Conservation (phyloP, 1,140 invertebrate genomes). For the Andrena cerasifolii region DNA sequence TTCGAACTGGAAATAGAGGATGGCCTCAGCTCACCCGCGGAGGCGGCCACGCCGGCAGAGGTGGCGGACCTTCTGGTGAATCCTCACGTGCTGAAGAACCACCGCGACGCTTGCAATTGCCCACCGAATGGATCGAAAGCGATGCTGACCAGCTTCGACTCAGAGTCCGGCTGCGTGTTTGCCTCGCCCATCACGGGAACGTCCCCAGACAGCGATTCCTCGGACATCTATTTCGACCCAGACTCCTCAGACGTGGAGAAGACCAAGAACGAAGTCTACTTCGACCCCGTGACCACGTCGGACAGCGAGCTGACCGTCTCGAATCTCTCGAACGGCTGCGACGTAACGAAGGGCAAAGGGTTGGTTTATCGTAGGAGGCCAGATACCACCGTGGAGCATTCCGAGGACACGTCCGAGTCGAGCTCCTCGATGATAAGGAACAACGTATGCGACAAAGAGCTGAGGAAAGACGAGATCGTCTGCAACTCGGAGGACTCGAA, state of each 20-base stretch:
- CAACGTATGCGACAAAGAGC: slow-evolving; percentile 3
- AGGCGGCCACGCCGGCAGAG: slow-evolving; percentile 82
- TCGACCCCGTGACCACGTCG: slow-evolving; percentile 69
- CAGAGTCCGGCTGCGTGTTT: slow-evolving; percentile 82
- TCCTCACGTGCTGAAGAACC: slow-evolving; percentile 56
- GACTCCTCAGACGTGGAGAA: slow-evolving; percentile 77
- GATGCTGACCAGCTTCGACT: slow-evolving; percentile 74
- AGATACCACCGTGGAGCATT: slow-evolving; percentile 23
- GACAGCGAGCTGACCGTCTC: slow-evolving; percentile 64
- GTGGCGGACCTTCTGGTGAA: slow-evolving; percentile 64
- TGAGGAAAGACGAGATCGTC: slow-evolving; percentile 1
- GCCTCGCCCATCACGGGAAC: slow-evolving; percentile 70
- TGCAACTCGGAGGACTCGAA: slow-evolving; percentile 71
- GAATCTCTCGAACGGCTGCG: slow-evolving; percentile 44
- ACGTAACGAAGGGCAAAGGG: neutral
- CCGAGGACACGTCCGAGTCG: slow-evolving; percentile 72
- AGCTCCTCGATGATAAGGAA: slow-evolving; percentile 49
- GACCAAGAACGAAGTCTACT: slow-evolving; percentile 65
- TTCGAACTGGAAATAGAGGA: slow-evolving; percentile 84
- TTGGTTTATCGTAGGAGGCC: neutral
- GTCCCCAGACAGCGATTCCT: slow-evolving; percentile 77
- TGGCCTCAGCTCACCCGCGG: slow-evolving; percentile 85
- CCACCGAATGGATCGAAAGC: slow-evolving; percentile 71
- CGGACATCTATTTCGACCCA: slow-evolving; percentile 84
- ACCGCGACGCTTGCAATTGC: slow-evolving; percentile 65